Evolutionary conservation across 1,140 invertebrate genomes (phyloP).

Genomic region (Rhizoglyphus robini): DNA sequence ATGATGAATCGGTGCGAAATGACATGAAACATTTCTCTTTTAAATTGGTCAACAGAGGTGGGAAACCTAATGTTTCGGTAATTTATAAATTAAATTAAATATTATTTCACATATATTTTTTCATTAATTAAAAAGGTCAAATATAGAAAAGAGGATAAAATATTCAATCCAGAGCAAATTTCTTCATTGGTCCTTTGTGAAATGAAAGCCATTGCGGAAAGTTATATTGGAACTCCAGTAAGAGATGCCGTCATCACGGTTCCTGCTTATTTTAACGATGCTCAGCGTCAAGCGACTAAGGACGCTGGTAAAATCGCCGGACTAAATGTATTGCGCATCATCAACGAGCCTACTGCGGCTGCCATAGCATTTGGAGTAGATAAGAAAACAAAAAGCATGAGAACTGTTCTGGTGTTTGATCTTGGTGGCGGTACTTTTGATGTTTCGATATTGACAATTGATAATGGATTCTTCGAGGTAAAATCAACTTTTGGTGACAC

Average conservation of each 20-base stretch:
- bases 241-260: no score
- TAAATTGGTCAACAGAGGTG: conserved; percentile 30
- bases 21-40: conserved; percentile 35
- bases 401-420: no score
- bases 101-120: no score
- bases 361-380: conserved; percentile 20
- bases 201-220: conserved; percentile 31
- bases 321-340: no score
- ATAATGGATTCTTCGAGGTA: no score
- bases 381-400: conserved; percentile 37
- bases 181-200: conserved; percentile 35
- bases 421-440: no score
- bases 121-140: no score
- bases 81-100: no score
- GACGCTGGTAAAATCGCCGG: no score
- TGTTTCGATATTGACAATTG: conserved; percentile 22
- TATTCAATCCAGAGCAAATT: conserved; percentile 33
- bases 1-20: conserved; percentile 35
- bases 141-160: conserved; percentile 28
- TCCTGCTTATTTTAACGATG: no score
- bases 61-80: conserved; percentile 29
- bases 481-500: conserved; percentile 28
- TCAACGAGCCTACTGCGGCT: no score
- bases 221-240: conserved; percentile 21
- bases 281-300: no score